These are phyloP conservation scores for Drosophila arizonae DNA, from an alignment of 1,140 invertebrate species.

Conservation along the genomic window DNA sequence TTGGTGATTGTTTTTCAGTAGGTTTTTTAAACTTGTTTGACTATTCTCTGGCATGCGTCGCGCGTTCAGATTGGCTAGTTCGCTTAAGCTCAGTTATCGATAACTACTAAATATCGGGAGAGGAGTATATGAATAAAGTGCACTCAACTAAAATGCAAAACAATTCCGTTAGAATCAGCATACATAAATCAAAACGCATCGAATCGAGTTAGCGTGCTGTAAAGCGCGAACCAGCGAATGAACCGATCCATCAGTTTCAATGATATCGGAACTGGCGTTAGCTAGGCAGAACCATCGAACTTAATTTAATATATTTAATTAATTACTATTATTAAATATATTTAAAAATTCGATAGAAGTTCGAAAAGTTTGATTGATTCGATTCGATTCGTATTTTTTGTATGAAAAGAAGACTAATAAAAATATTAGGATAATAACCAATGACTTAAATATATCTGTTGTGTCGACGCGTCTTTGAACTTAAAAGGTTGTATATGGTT, in stretches of 20 bases:
- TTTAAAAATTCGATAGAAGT: too few relatives aligned
- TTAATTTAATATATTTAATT: too few relatives aligned
- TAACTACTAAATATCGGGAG: constrained; percentile 27
- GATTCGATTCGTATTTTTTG: constrained; percentile 2
- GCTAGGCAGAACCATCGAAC: background rate
- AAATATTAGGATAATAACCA: background rate
- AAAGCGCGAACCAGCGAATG: background rate
- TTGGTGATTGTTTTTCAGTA: background rate
- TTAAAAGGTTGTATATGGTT: constrained; percentile 24
- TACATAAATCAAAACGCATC: background rate
- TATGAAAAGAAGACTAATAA: too few relatives aligned
- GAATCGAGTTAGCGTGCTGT: constrained; percentile 14
- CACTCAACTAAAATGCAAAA: constrained; percentile 45
- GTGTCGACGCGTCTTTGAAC: constrained; percentile 30
- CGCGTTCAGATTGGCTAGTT: background rate
- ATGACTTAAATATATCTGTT: background rate
- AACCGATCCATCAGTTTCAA: background rate
- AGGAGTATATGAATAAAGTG: constrained; percentile 58
- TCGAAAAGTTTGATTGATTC: background rate
- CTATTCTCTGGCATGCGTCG: constrained; percentile 15
- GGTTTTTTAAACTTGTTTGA: background rate
- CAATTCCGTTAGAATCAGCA: constrained; percentile 6
- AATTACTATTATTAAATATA: too few relatives aligned
- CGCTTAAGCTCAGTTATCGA: constrained; percentile 9
- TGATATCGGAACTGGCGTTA: background rate